Evolutionary conservation across 2,888 invertebrate genomes (phyloP).

Genomic region (Nemurella pictetii): DNA sequence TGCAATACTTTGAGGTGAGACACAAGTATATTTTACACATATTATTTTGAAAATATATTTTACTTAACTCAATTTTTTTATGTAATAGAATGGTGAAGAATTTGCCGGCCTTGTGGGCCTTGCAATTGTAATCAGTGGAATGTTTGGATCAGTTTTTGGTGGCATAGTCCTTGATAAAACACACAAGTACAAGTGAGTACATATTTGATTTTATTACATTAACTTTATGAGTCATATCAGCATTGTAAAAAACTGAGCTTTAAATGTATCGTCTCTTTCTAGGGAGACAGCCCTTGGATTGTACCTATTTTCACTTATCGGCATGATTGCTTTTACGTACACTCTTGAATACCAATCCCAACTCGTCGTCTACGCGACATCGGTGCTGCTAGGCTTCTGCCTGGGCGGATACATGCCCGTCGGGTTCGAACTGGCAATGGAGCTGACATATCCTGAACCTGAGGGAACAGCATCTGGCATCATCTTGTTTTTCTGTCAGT

Average conservation of each 20-base stretch:
- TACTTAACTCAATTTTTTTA: constrained; percentile 42
- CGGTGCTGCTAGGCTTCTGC: constrained; percentile 81
- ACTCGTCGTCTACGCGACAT: constrained; percentile 81
- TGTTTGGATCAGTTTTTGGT: constrained; percentile 89
- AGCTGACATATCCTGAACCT: constrained; percentile 62
- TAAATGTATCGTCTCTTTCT: constrained; percentile 47
- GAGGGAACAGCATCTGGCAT: constrained; percentile 64
- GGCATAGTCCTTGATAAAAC: constrained; percentile 91
- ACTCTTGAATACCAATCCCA: constrained; percentile 77
- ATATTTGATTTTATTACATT: too few relatives aligned
- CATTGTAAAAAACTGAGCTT: too few relatives aligned
- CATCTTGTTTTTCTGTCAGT: constrained; percentile 55
- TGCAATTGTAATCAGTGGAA: constrained; percentile 88
- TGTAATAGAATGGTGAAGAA: constrained; percentile 67
- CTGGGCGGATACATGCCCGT: constrained; percentile 67
- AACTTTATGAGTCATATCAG: too few relatives aligned
- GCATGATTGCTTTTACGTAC: constrained; percentile 92
- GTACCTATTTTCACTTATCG: constrained; percentile 84
- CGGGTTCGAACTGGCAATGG: constrained; percentile 65
- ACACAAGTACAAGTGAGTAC: constrained; percentile 83
- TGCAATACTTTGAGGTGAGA: constrained; percentile 79
- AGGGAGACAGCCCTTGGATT: constrained; percentile 90
- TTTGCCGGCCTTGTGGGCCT: constrained; percentile 91
- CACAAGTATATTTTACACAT: background rate
- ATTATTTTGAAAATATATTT: background rate